phyloP scores from a whole-genome alignment of 2,888 invertebrate species.

The Apamea epomidion region DNA sequence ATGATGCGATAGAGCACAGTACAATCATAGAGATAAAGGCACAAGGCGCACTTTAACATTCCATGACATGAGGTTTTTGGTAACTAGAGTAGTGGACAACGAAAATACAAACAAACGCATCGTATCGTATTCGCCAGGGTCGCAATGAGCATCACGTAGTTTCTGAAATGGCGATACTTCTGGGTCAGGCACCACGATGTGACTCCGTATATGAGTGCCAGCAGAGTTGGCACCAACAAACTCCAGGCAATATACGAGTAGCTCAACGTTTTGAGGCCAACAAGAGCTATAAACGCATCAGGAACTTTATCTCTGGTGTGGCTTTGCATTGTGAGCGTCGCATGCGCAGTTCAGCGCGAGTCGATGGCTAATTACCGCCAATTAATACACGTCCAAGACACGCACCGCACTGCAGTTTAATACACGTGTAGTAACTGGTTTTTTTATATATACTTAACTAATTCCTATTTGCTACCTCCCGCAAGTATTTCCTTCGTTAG shows the following conservation, averaged over 20 bases:
- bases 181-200: constrained; percentile 35
- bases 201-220: constrained; percentile 30
- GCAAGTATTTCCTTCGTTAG: too few relatives aligned
- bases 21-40: too few relatives aligned
- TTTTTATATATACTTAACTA: too few relatives aligned
- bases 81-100: too few relatives aligned
- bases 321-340: constrained; percentile 10
- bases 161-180: constrained; percentile 39
- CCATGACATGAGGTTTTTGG: too few relatives aligned
- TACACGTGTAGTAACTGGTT: not conserved
- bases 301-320: not conserved
- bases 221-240: constrained; percentile 28
- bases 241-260: constrained; percentile 25
- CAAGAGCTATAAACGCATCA: constrained; percentile 4
- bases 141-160: constrained; percentile 29
- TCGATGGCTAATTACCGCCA: not conserved
- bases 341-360: not conserved
- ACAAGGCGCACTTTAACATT: constrained; percentile 3
- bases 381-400: not conserved
- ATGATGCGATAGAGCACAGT: constrained; percentile 5
- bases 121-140: constrained; percentile 8
- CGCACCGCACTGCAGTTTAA: not conserved
- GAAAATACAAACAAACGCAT: constrained; percentile 16
- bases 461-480: too few relatives aligned
- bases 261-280: constrained; percentile 2